Evolutionary conservation across 2,797 vertebrate genomes (phyloP).

Genomic region (Sebastes matsubarae): DNA sequence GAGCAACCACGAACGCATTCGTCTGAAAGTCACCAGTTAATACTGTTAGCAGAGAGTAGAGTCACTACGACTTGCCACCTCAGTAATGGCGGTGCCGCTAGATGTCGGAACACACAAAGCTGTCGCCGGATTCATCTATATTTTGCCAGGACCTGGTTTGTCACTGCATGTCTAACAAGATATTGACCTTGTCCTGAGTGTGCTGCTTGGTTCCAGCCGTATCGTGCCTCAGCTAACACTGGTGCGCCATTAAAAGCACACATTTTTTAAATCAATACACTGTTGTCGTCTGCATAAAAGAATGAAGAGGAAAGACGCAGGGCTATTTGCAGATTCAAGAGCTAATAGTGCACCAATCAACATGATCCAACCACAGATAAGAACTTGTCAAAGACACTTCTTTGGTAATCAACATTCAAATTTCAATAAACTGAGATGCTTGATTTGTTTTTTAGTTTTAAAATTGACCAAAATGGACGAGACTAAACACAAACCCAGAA

Average conservation of each 20-base stretch:
- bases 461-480: neutral
- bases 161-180: neutral
- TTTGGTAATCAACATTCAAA: neutral
- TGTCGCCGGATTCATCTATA: neutral
- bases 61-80: too few species aligned
- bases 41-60: too few species aligned
- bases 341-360: neutral
- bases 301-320: neutral
- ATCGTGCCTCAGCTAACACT: neutral
- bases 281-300: neutral
- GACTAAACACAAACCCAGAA: neutral
- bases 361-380: neutral
- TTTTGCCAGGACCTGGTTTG: neutral
- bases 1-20: too few species aligned
- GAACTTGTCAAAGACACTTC: neutral
- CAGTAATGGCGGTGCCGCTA: too few species aligned
- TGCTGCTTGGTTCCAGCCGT: neutral
- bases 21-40: too few species aligned
- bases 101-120: too few species aligned
- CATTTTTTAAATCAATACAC: slow-evolving; percentile 17
- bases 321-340: neutral
- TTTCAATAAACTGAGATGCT: neutral
- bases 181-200: neutral
- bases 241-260: neutral
- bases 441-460: neutral